These are phyloP conservation scores for Drosophila azteca DNA, from an alignment of 1,140 invertebrate species.

Conservation along the genomic window DNA sequence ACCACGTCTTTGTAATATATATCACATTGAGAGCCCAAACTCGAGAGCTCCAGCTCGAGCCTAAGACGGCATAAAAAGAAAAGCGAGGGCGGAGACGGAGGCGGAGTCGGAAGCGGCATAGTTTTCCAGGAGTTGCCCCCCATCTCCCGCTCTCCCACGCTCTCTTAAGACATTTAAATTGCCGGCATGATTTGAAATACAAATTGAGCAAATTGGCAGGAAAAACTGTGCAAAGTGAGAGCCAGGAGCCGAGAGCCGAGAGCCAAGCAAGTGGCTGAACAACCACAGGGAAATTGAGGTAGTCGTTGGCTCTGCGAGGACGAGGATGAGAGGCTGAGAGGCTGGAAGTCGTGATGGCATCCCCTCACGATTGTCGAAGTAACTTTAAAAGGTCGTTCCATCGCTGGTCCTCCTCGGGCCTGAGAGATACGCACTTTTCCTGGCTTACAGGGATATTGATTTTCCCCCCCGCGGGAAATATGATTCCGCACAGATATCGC, in stretches of 20 bases:
- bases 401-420: too few relatives aligned
- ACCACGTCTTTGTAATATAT: conserved; percentile 67
- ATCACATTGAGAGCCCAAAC: conserved; percentile 44
- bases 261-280: too few relatives aligned
- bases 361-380: too few relatives aligned
- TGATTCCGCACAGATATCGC: conserved; percentile 41
- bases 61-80: conserved; percentile 14
- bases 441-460: too few relatives aligned
- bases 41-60: not conserved
- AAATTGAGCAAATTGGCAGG: conserved; percentile 64
- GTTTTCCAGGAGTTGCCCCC: conserved; percentile 30
- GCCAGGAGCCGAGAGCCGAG: too few relatives aligned
- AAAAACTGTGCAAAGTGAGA: conserved; percentile 51
- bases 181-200: conserved; percentile 64
- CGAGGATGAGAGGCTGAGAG: too few relatives aligned
- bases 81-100: not conserved
- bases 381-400: too few relatives aligned
- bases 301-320: too few relatives aligned
- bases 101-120: conserved; percentile 22
- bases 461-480: conserved; percentile 17
- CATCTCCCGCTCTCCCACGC: conserved; percentile 5
- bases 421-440: too few relatives aligned
- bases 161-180: conserved; percentile 56
- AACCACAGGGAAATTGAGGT: too few relatives aligned
- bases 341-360: too few relatives aligned